phyloP scores from a whole-genome alignment of 2,888 invertebrate species.

The Synanthedon vespiformis region DNA sequence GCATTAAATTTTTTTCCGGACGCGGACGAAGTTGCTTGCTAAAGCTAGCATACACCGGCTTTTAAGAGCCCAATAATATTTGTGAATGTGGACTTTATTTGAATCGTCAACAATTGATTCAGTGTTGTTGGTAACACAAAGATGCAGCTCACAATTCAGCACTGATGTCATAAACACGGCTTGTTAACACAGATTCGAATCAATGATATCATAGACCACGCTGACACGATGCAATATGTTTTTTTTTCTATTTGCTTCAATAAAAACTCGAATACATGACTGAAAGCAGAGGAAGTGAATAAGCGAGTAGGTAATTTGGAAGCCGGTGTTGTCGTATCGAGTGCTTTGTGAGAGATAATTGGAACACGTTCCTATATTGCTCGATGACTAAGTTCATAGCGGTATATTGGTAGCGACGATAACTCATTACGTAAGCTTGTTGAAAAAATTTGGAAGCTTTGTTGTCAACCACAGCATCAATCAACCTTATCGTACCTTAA shows the following conservation, averaged over 20 bases:
- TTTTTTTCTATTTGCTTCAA: not conserved
- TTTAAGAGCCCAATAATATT: too few relatives aligned
- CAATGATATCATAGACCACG: not conserved
- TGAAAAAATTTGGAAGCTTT: too few relatives aligned
- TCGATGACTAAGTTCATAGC: conserved; percentile 4
- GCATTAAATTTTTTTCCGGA: too few relatives aligned
- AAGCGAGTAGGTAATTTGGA: not conserved
- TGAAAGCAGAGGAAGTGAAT: not conserved
- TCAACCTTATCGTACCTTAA: too few relatives aligned
- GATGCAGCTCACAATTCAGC: not conserved
- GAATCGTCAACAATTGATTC: too few relatives aligned
- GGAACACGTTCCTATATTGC: conserved; percentile 16
- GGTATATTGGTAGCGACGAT: conserved; percentile 1
- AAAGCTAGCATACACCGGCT: too few relatives aligned
- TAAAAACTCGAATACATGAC: not conserved
- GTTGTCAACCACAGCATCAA: too few relatives aligned
- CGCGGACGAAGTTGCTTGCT: too few relatives aligned
- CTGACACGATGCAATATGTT: not conserved
- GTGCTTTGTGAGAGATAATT: conserved; percentile 12
- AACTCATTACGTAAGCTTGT: not conserved
- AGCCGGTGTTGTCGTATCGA: conserved; percentile 3
- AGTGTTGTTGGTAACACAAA: too few relatives aligned
- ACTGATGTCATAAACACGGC: not conserved
- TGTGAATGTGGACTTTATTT: too few relatives aligned
- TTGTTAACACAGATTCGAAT: not conserved